Evolutionary conservation across 1,140 invertebrate genomes (phyloP).

Genomic region (Lucilia cuprina): DNA sequence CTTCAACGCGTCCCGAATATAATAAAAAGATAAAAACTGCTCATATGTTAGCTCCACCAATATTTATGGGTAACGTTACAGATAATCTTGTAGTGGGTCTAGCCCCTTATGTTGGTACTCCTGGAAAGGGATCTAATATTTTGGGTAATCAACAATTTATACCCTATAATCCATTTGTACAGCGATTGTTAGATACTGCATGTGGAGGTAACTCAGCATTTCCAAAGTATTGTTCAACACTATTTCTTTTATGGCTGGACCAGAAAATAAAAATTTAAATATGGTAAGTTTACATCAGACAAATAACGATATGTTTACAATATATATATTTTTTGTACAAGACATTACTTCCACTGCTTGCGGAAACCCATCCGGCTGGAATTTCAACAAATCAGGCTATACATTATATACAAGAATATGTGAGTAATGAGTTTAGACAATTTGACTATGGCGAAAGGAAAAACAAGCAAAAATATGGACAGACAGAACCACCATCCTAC

Average conservation of each 20-base stretch:
- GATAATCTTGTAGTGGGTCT: constrained; percentile 17
- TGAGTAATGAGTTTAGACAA: constrained; percentile 53
- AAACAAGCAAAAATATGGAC: constrained; percentile 63
- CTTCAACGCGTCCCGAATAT: constrained; percentile 66
- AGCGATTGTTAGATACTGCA: constrained; percentile 46
- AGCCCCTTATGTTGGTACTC: constrained; percentile 41
- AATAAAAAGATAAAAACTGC: constrained; percentile 66
- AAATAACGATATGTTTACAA: too few species aligned
- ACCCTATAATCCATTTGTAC: constrained; percentile 48
- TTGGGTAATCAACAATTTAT: constrained; percentile 51
- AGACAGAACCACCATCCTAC: constrained; percentile 65
- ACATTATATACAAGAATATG: constrained; percentile 64
- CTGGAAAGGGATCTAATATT: constrained; percentile 42
- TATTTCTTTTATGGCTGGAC: constrained; percentile 50
- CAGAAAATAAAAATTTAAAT: constrained; percentile 48
- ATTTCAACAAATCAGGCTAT: constrained; percentile 64
- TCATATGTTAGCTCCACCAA: constrained; percentile 69
- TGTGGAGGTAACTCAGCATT: constrained; percentile 47
- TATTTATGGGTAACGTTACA: constrained; percentile 60
- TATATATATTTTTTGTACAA: too few species aligned
- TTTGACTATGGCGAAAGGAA: constrained; percentile 63
- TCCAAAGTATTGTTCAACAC: constrained; percentile 46
- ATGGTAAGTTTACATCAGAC: constrained; percentile 42
- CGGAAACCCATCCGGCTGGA: constrained; percentile 61
- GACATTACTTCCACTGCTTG: constrained; percentile 50